Evolutionary conservation across 1,140 invertebrate genomes (phyloP).

Genomic region (Theocolax elegans): DNA sequence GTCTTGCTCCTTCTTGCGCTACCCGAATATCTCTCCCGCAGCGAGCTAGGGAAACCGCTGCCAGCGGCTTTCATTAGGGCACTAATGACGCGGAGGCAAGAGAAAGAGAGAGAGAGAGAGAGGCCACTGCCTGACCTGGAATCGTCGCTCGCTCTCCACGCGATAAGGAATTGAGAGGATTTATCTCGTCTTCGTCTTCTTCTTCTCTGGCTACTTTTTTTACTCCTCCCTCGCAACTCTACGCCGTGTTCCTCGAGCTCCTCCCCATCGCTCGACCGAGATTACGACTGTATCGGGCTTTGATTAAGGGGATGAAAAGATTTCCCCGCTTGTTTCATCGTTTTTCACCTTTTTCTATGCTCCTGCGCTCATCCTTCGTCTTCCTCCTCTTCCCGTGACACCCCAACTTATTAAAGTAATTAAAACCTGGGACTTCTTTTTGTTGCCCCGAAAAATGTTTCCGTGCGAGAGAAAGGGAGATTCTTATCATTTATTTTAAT

Average conservation of each 20-base stretch:
- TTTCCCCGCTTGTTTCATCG: slow-evolving; percentile 18
- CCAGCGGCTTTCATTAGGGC: slow-evolving; percentile 28
- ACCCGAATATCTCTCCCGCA: not conserved
- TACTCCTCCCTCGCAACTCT: not conserved
- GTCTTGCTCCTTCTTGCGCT: not conserved
- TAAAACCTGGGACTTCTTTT: slow-evolving; percentile 4
- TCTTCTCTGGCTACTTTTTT: not conserved
- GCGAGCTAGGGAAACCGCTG: not conserved
- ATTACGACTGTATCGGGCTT: slow-evolving; percentile 31
- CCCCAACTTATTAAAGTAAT: slow-evolving; percentile 30
- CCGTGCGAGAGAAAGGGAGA: not conserved
- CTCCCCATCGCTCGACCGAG: not conserved
- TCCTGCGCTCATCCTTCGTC: not conserved
- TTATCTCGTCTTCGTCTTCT: not conserved
- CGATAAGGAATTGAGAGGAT: slow-evolving; percentile 16
- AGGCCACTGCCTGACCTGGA: slow-evolving; percentile 24
- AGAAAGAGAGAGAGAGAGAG: no score
- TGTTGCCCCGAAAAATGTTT: not conserved
- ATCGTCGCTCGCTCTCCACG: not conserved
- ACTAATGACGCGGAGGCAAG: slow-evolving; percentile 8
- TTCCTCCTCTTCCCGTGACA: not conserved
- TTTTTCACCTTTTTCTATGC: slow-evolving; percentile 23
- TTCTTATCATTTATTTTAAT: not conserved
- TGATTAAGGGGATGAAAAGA: slow-evolving; percentile 34
- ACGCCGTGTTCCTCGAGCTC: not conserved